Evolutionary conservation across 2,797 vertebrate genomes (phyloP), one percentile per base, ranked within the genome.

Genomic region (Chaetodon trifasciatus): DNA sequence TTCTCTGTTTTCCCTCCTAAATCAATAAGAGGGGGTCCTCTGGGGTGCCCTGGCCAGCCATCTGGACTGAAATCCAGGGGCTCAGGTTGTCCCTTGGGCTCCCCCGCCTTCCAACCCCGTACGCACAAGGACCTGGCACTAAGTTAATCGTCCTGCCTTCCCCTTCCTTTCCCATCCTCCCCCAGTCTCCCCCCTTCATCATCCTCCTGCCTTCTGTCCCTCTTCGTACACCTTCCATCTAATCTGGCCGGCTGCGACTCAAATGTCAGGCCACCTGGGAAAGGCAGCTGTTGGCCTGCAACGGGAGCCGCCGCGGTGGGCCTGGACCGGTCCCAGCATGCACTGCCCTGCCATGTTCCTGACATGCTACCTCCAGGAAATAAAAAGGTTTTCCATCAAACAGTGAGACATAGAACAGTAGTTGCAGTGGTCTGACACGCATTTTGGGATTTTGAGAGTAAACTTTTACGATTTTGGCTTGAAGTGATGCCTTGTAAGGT

Each of bases 211-310:
- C 93, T 86, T 91, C 93, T 93, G 92, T 93, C 93, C 88, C 90
- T 91, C 94, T 93, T 88, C 95, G 92, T 96, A 96, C 96, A 98
- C 97, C 97, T 97, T 97, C 96, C 88, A 86, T 96, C 96, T 96
- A 94, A 94, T 96, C 96, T 92, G 93, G 86, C 91, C 88, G 92
- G 93, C 95, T 96, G 93, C 92, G 93, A 96, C 96, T 98, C 97
- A 94, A 97, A 97, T 98, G 96, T 98, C 97, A 97, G 96, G 96
- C 97, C 97, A 98, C 97, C 97, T 98, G 97, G 97, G 97, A 97
- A 94, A 96, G 52, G 78, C 97, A 98, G 97, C 97, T 98, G 97
- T 97, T 84, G 90, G 95, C 87, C 95, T 97, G 96, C 97, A 97
- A 97, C 93, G 32, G 71, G 96, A 97, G 96, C 92, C 92, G 92